These are phyloP conservation scores for Vidua chalybeata DNA, from an alignment of 2,113 vertebrate genomes.

Conservation along the genomic window DNA sequence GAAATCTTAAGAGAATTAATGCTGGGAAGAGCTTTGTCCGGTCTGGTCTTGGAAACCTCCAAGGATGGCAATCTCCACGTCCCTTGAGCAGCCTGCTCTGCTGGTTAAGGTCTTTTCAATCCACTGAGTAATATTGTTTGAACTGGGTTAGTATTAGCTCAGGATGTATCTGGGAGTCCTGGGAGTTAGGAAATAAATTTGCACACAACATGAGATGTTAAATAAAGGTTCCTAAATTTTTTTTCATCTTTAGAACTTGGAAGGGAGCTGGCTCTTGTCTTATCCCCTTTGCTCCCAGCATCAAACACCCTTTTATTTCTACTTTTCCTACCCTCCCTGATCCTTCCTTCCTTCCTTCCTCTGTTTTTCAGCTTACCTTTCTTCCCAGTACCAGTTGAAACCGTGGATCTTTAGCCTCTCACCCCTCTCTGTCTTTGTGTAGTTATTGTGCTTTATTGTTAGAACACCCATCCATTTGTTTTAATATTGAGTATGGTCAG, in stretches of 20 bases:
- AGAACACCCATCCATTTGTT: fast-evolving
- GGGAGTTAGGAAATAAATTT: neutral
- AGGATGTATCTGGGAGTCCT: neutral
- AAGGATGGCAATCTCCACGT: neutral
- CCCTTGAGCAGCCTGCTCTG: neutral
- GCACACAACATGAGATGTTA: neutral
- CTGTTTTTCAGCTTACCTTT: neutral
- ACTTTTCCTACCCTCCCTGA: neutral
- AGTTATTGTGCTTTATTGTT: neutral
- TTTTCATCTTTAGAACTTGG: neutral
- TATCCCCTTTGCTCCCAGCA: fast-evolving
- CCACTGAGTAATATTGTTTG: neutral
- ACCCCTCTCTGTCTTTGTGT: neutral
- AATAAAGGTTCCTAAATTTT: neutral
- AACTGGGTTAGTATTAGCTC: neutral
- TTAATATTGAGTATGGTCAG: neutral
- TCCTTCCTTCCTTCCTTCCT: neutral
- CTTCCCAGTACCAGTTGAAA: neutral
- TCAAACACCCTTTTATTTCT: neutral
- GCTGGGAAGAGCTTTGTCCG: neutral
- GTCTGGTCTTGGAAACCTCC: neutral
- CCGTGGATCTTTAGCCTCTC: neutral
- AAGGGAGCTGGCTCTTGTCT: neutral
- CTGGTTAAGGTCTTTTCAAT: neutral
- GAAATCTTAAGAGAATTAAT: neutral